Conservation (phyloP, 2,888 invertebrate genomes). For the Chloroclysta siterata region DNA sequence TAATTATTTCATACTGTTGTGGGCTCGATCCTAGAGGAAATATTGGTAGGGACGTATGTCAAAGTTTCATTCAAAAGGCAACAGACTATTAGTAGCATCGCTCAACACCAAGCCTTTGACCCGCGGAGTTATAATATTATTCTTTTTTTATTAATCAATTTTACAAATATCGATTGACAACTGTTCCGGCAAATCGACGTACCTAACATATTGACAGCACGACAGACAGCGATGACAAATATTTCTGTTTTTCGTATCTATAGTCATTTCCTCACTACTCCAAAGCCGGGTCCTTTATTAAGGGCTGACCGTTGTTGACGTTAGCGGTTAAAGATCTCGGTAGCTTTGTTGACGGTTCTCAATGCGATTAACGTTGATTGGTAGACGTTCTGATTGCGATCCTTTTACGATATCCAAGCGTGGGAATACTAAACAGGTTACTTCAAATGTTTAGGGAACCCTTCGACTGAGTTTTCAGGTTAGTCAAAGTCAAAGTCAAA, state of each 20-base stretch:
- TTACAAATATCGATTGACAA: no score
- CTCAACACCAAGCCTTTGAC: no score
- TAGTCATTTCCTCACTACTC: constrained; percentile 9
- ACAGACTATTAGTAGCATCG: no score
- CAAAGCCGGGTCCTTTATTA: constrained; percentile 28
- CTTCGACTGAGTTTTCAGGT: not conserved
- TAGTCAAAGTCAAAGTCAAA: no score
- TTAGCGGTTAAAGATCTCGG: constrained; percentile 31
- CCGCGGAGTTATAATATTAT: no score
- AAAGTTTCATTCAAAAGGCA: not conserved
- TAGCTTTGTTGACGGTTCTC: constrained; percentile 30
- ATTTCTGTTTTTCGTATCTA: not conserved
- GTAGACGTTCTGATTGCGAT: constrained; percentile 35
- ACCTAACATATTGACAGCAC: no score
- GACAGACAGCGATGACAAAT: no score
- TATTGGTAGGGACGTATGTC: not conserved
- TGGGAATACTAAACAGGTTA: constrained; percentile 27
- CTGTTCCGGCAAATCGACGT: no score
- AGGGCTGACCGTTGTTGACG: constrained; percentile 34
- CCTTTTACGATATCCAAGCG: constrained; percentile 23
- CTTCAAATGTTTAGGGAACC: not conserved
- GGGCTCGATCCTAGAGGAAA: constrained; percentile 20
- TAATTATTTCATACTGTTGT: constrained; percentile 54
- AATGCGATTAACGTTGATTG: constrained; percentile 39
- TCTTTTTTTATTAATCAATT: no score